phyloP scores from a whole-genome alignment of 1,140 invertebrate species.

The Neuroterus valhalla region DNA sequence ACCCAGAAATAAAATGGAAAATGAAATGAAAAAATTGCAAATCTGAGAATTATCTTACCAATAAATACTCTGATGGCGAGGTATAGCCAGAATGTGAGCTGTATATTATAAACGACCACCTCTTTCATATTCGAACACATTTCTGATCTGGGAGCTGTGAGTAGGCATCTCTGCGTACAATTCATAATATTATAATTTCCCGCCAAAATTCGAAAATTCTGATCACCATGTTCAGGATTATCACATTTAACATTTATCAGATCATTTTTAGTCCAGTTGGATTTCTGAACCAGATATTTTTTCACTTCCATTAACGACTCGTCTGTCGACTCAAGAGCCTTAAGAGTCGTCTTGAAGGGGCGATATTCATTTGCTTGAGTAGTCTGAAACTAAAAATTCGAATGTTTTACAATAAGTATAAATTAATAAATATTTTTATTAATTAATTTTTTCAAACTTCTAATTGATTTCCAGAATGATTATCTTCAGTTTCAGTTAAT shows the following conservation, averaged over 20 bases:
- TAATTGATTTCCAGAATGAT: no score
- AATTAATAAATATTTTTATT: no score
- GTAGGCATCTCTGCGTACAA: conserved; percentile 76
- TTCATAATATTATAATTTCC: conserved; percentile 54
- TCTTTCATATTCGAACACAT: conserved; percentile 79
- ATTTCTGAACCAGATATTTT: conserved; percentile 50
- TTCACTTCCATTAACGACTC: conserved; percentile 49
- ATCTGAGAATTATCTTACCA: conserved; percentile 62
- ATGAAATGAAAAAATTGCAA: no score
- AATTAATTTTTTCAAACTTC: no score
- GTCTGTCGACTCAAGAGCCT: conserved; percentile 45
- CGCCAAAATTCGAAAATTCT: conserved; percentile 61
- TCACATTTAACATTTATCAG: conserved; percentile 51
- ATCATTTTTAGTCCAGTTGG: conserved; percentile 45
- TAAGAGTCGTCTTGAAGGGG: conserved; percentile 55
- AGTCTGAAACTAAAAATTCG: background rate
- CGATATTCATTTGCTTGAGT: conserved; percentile 37
- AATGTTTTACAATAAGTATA: no score
- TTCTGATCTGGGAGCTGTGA: conserved; percentile 74
- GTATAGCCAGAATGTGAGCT: conserved; percentile 86
- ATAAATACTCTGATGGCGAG: conserved; percentile 84
- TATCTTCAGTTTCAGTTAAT: no score
- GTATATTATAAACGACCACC: conserved; percentile 78
- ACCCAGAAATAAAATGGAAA: no score
- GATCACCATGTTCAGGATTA: conserved; percentile 43